These are phyloP conservation scores for Poecile montanus DNA, from an alignment of 2,797 vertebrate species.

Conservation along the genomic window DNA sequence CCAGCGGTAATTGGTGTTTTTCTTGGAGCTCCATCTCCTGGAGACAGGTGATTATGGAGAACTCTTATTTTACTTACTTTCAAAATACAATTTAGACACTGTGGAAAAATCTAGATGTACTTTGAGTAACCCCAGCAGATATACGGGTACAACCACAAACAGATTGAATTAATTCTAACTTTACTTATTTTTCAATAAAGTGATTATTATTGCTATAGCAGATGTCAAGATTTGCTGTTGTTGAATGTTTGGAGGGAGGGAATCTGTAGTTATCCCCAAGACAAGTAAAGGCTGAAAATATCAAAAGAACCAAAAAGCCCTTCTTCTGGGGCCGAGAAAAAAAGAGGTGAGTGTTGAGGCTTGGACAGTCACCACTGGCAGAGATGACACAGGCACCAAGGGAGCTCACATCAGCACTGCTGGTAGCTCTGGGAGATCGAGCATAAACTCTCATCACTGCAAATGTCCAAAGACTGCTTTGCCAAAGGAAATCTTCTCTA, in stretches of 20 bases:
- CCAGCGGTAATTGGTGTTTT: conserved; percentile 26
- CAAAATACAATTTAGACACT: background rate
- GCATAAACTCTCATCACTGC: background rate
- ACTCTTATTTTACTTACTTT: background rate
- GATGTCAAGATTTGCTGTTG: background rate
- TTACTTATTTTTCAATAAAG: background rate
- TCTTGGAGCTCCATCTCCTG: conserved; percentile 64
- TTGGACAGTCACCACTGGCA: background rate
- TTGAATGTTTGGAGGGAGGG: background rate
- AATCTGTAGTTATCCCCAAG: background rate
- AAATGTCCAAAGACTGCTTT: background rate
- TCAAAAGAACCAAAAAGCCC: background rate
- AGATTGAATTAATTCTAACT: background rate
- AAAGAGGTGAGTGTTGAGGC: background rate
- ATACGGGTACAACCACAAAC: background rate
- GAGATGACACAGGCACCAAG: background rate
- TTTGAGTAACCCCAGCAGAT: background rate
- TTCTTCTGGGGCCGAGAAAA: background rate
- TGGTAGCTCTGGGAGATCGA: background rate
- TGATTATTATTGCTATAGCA: background rate
- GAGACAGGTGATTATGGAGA: conserved; percentile 29
- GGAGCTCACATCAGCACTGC: background rate
- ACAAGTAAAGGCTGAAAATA: background rate
- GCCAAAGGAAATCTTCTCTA: background rate
- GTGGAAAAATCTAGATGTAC: background rate